A percentile compares a stretch with the other conserved stretches of the same genome.
Evolutionary conservation across 2,113 vertebrate species (phyloP).

Genomic region (Micromys minutus): DNA sequence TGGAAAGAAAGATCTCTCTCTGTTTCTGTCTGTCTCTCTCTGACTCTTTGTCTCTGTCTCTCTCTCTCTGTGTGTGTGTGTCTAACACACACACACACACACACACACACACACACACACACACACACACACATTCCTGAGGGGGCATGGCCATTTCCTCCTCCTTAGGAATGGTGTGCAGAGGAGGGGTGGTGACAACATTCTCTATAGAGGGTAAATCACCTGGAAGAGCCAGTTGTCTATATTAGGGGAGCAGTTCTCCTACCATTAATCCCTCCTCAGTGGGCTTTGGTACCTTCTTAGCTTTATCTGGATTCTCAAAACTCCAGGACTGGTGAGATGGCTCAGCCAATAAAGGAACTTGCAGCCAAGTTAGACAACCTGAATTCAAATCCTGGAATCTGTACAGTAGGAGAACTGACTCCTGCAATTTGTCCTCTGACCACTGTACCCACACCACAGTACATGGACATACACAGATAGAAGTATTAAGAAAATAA

Average conservation of each 20-base stretch:
- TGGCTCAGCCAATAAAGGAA: neutral
- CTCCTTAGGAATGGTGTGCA: conserved; percentile 77
- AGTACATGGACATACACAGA: neutral
- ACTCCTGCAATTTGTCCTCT: neutral
- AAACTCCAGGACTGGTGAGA: conserved; percentile 83
- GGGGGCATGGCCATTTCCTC: conserved; percentile 93
- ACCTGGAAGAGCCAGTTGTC: conserved; percentile 52
- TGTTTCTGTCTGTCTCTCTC: too few species aligned
- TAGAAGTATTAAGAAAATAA: neutral
- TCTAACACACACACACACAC: too few species aligned
- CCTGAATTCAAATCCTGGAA: neutral
- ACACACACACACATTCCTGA: conserved; percentile 86
- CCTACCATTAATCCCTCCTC: conserved; percentile 93
- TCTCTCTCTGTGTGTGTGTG: too few species aligned
- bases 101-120: too few species aligned
- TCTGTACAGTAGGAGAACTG: neutral
- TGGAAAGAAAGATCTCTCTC: neutral
- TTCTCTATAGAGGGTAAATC: conserved; percentile 80
- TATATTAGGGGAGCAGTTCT: conserved; percentile 89
- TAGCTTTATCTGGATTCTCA: conserved; percentile 92
- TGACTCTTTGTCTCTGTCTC: too few species aligned
- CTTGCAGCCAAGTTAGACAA: neutral
- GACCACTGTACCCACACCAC: conserved; percentile 74
- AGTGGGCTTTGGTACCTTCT: conserved; percentile 93
- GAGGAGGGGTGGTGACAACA: conserved; percentile 89